A percentile compares a stretch with the other conserved stretches of the same genome.
phyloP scores from a whole-genome alignment of 2,113 vertebrate species.

The Clarias gariepinus region DNA sequence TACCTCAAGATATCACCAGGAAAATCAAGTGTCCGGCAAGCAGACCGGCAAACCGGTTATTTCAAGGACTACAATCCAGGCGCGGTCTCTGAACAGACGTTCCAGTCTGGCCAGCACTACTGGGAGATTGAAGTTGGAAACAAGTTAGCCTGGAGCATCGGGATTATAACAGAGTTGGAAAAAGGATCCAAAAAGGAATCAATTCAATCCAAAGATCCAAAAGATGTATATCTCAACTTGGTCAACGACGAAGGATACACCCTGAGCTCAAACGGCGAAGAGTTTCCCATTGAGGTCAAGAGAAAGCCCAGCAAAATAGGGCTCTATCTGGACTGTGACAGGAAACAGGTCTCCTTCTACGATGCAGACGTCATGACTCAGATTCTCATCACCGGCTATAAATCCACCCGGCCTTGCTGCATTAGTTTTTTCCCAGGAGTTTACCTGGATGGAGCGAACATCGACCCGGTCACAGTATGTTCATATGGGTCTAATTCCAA shows the following conservation, averaged over 20 bases:
- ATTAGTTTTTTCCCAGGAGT: slow-evolving; percentile 46
- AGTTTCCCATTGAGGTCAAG: not conserved
- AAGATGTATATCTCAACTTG: slow-evolving; percentile 20
- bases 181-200: not conserved
- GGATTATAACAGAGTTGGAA: slow-evolving; percentile 31
- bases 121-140: slow-evolving; percentile 57
- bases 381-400: slow-evolving; percentile 7
- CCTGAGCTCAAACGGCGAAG: not conserved
- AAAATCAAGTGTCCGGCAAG: slow-evolving; percentile 33
- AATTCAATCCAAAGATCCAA: not conserved
- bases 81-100: slow-evolving; percentile 36
- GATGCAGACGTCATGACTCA: slow-evolving; percentile 56
- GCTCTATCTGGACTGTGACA: slow-evolving; percentile 53
- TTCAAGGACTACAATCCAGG: slow-evolving; percentile 9
- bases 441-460: slow-evolving; percentile 37
- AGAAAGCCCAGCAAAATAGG: slow-evolving; percentile 49
- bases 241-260: slow-evolving; percentile 31
- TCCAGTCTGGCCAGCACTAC: slow-evolving; percentile 55
- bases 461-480: slow-evolving; percentile 38
- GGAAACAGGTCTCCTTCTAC: slow-evolving; percentile 53
- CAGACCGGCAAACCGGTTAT: not conserved
- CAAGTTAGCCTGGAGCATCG: slow-evolving; percentile 53
- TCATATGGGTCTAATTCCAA: slow-evolving; percentile 14
- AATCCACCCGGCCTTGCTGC: slow-evolving; percentile 14
- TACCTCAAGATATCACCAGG: slow-evolving; percentile 44